Percentiles rank a stretch among this genome's conserved stretches.
Conservation (phyloP, 2,113 vertebrate species). For the Alaudala cheleensis region DNA sequence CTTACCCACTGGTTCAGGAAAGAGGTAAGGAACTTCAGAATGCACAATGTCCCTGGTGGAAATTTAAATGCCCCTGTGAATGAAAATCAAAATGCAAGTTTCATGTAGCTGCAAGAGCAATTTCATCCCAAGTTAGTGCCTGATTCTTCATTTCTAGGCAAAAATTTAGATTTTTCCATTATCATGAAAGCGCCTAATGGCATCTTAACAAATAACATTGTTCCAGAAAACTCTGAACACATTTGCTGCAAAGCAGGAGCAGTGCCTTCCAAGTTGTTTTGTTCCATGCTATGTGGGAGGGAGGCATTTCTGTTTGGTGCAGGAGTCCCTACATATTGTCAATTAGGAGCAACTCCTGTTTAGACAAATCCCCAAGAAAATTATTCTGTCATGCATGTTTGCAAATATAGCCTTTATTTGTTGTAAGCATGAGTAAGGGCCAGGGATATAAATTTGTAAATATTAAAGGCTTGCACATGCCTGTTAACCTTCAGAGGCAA, state of each 20-base stretch:
- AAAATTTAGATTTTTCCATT: background rate
- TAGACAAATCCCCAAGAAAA: background rate
- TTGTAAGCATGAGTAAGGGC: background rate
- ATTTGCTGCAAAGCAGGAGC: background rate
- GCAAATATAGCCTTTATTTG: background rate
- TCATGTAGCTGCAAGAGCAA: background rate
- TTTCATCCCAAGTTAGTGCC: background rate
- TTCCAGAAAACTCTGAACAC: background rate
- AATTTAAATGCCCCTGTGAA: background rate
- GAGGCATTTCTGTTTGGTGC: background rate
- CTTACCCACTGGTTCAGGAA: background rate
- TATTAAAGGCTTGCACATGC: background rate
- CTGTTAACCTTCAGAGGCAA: background rate
- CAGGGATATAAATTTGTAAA: background rate
- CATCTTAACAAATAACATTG: background rate
- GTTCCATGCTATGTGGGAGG: background rate
- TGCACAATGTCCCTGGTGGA: background rate
- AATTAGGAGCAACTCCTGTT: background rate
- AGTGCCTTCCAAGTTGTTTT: background rate
- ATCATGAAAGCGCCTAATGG: background rate
- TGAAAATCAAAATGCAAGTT: background rate
- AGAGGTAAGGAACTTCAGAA: background rate
- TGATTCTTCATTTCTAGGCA: background rate
- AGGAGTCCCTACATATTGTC: background rate
- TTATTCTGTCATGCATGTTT: background rate